Percentiles rank a stretch among this genome's conserved stretches.
phyloP scores from a whole-genome alignment of 1,140 invertebrate genomes.

The Lutraria rhynchaena region DNA sequence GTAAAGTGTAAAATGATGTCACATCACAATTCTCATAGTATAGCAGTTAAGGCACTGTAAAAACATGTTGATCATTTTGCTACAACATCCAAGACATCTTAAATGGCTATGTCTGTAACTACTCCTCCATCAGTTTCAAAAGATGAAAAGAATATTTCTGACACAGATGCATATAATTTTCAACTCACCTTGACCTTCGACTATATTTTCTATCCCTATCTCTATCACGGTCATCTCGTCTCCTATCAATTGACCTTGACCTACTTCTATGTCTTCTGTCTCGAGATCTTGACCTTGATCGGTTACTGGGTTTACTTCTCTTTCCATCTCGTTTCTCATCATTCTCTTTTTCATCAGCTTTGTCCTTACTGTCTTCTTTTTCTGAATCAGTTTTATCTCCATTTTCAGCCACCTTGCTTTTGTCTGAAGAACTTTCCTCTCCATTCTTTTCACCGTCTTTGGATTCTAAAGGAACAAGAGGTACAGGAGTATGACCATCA shows the following conservation, averaged over 20 bases:
- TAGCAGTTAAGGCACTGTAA: no score
- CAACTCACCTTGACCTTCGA: conserved; percentile 39
- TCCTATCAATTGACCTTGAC: conserved; percentile 26
- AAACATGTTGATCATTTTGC: no score
- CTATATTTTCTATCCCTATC: conserved; percentile 35
- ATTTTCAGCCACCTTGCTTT: conserved; percentile 3
- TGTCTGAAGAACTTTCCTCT: neutral
- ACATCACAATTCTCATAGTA: no score
- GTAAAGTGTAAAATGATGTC: no score
- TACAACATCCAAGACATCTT: no score
- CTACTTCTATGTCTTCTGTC: conserved; percentile 24
- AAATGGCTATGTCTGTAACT: no score
- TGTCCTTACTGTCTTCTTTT: neutral
- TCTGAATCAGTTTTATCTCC: neutral
- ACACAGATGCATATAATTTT: no score
- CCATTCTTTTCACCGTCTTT: conserved; percentile 7
- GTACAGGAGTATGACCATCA: conserved; percentile 45
- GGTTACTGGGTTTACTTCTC: neutral
- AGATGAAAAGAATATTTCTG: no score
- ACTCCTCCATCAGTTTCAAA: no score
- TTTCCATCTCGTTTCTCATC: conserved; percentile 34
- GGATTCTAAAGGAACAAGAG: conserved; percentile 18
- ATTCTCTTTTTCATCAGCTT: neutral
- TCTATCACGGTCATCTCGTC: neutral
- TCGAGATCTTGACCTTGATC: conserved; percentile 49